Evolutionary conservation across 2,888 invertebrate genomes (phyloP), one percentile per base, ranked within the genome.

Genomic region (Rotaria socialis): DNA sequence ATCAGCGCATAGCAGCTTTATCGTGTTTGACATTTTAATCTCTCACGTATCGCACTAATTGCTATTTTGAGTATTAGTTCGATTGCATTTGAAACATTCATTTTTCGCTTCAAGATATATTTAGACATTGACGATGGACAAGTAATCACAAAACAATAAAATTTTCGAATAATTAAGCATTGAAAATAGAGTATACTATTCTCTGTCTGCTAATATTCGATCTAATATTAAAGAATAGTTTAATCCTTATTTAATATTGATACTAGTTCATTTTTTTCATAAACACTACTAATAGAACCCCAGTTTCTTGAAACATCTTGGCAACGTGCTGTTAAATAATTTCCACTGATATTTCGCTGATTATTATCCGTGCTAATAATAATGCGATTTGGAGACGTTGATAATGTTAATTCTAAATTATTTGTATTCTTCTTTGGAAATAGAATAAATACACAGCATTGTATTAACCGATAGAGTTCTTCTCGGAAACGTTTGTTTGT

Each of bases 401-500:
- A 8, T 35, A 14, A 35, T 35, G 35, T 10, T 35, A 35, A 5
- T 67, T 8, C 35, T 35, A 16, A 5, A 16, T 35, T 35, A 5
- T 16, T 16, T 67, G n/a, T 16, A 67, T 67, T 67, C 11, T 10
- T 27, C 2, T 35, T 27, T 67, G 16, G 67, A 35, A 22, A 27
- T 27, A 27, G 35, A 35, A 11, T 67, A 35, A 67, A 67, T 27
- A 67, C 8, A 3, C 8, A 35, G 16, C 67, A 35, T 35, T 19
- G 7, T 14, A 67, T 27, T 67, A 67, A 35, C 14, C 67, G 67
- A 67, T 35, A 67, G 16, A 67, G 35, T 67, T 67, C 67, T 67
- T 67, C 67, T 16, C 67, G 67, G 35, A 67, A 67, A 35, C 67
- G 67, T 67, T 67, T 67, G 14, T 67, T 67, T 14, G 67, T 67